Evolutionary conservation across 2,888 invertebrate species (phyloP), one percentile per base, ranked within the genome.

Genomic region (Gerris lacustris): DNA sequence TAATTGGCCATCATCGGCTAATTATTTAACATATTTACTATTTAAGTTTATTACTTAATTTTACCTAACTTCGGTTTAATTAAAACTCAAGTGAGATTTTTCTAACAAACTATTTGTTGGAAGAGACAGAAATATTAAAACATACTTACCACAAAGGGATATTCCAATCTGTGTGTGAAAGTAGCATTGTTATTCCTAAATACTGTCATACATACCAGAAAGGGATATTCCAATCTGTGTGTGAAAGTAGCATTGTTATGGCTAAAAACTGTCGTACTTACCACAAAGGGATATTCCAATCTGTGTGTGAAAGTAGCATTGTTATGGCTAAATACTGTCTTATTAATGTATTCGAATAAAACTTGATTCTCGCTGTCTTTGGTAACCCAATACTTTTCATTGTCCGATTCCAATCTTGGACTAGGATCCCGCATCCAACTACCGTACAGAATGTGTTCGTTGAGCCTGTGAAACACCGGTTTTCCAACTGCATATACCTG

Each of bases 401-500:
- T 85, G 78, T 85, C 80, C 11, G 79, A 77, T 17, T 84, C 83
- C 6, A 78, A 80, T n/a, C 80, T 79, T 0, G 85, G 83, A 63
- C 79, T 77, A 0, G 92, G 84, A 79, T 96, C 96, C 70, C 76
- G 72, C 77, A 77, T 77, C 77, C 77, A 77, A 69, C 75, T 75
- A 6, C 75, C 96, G 94, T 88, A 91, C 18, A 84, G 81, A 77
- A 88, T 87, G 72, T 91, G 89, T 18, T 64, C 64, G 73, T 90
- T 89, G 74, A 85, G 88, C 47, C 91, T 87, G 79, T 93, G 90
- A 79, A 91, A 94, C 0, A 96, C 92, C 0, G 96, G 95, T 78
- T 95, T 96, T 0, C 96, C 96, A 67, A 97, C 92, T 0, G 92
- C 92, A 78, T 93, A 93, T 15, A 96, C 83, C 73, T 90, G 87